A percentile compares a stretch with the other conserved stretches of the same genome.
Evolutionary conservation across 1,140 invertebrate genomes (phyloP).

Genomic region (Meloidogyne exigua): DNA sequence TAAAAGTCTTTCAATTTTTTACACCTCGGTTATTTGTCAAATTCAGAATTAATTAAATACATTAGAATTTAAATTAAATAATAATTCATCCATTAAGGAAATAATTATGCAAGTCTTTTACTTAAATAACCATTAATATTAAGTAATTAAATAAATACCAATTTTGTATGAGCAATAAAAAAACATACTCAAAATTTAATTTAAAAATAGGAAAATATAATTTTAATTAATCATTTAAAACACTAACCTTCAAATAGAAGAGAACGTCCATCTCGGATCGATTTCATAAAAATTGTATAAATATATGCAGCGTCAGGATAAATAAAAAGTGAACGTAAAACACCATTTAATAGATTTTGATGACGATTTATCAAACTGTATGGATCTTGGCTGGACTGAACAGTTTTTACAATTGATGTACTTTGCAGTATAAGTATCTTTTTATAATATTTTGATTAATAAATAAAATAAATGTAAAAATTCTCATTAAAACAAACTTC

Average conservation of each 20-base stretch:
- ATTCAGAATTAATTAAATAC: too few relatives aligned
- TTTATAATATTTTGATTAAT: background rate
- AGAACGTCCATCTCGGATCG: background rate
- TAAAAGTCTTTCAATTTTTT: too few relatives aligned
- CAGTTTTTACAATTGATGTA: conserved; percentile 5
- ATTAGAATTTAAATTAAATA: background rate
- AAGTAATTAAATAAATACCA: background rate
- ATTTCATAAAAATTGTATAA: background rate
- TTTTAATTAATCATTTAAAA: background rate
- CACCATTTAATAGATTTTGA: background rate
- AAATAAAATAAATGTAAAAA: background rate
- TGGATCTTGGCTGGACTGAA: conserved; percentile 1
- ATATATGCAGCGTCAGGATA: background rate
- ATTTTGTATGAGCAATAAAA: background rate
- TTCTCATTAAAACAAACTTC: background rate
- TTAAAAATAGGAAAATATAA: background rate
- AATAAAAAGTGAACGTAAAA: background rate
- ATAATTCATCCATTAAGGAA: background rate
- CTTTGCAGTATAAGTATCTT: conserved; percentile 18
- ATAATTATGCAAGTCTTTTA: background rate
- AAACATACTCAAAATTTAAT: background rate
- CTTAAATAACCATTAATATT: too few relatives aligned
- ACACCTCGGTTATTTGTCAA: too few relatives aligned
- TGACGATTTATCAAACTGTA: conserved; percentile 5
- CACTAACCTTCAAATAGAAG: background rate